These are phyloP conservation scores for Drosophila acutilabella DNA, from an alignment of 2,888 invertebrate genomes.

Conservation along the genomic window DNA sequence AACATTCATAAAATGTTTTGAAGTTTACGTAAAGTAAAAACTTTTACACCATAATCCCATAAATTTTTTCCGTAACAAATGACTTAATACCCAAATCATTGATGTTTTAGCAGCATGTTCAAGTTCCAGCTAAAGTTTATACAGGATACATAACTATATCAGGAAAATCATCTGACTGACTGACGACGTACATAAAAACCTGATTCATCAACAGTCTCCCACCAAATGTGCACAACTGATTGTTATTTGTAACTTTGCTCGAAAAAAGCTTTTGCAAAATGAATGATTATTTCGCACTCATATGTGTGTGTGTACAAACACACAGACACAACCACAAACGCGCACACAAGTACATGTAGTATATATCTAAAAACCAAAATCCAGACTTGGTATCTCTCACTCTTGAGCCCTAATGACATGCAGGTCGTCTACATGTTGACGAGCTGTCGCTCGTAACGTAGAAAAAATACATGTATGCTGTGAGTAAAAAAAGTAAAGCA, in stretches of 20 bases:
- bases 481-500: constrained; percentile 30
- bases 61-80: background rate
- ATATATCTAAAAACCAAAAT: constrained; percentile 42
- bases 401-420: constrained; percentile 66
- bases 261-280: constrained; percentile 41
- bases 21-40: background rate
- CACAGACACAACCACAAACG: background rate
- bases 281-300: constrained; percentile 64
- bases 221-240: constrained; percentile 33
- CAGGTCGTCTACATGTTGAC: constrained; percentile 62
- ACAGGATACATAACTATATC: constrained; percentile 8
- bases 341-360: background rate
- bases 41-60: background rate
- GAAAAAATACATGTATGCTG: constrained; percentile 18
- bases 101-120: constrained; percentile 16
- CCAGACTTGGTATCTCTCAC: constrained; percentile 21
- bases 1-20: background rate
- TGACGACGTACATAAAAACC: constrained; percentile 30
- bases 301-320: constrained; percentile 30
- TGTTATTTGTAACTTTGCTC: constrained; percentile 35
- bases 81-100: constrained; percentile 9
- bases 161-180: constrained; percentile 14
- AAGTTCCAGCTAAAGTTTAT: constrained; percentile 6
- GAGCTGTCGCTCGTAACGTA: constrained; percentile 58
- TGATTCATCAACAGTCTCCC: constrained; percentile 26